These are phyloP conservation scores for Lithophane ornitopus DNA, from an alignment of 2,888 invertebrate genomes.

Conservation along the genomic window DNA sequence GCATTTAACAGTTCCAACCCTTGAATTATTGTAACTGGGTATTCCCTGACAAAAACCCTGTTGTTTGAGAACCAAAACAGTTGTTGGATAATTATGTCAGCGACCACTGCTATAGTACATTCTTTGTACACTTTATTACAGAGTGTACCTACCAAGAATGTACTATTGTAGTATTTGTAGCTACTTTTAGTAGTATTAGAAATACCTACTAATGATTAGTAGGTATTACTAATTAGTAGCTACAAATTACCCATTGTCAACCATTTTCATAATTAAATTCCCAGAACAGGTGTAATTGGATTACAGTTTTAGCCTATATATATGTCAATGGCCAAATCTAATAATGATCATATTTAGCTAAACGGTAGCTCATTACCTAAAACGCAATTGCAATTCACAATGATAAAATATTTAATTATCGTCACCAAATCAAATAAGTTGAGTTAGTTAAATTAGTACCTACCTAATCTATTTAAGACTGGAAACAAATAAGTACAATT, in stretches of 20 bases:
- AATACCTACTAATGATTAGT: not conserved
- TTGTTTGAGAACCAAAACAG: constrained; percentile 4
- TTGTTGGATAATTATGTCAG: not conserved
- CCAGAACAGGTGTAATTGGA: not conserved
- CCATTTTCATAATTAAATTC: not conserved
- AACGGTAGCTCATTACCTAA: too few species aligned
- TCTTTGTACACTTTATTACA: not conserved
- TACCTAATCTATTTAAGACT: constrained; percentile 11
- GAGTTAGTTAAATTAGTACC: not conserved
- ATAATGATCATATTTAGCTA: not conserved
- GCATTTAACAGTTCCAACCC: constrained; percentile 19
- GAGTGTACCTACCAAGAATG: too few species aligned
- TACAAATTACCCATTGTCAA: not conserved
- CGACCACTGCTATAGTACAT: not conserved
- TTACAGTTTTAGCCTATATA: not conserved
- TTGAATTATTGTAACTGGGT: not conserved
- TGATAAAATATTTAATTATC: not conserved
- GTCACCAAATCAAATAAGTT: not conserved
- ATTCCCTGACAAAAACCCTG: constrained; percentile 10
- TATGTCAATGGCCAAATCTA: too few species aligned
- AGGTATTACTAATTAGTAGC: not conserved
- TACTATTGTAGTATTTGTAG: too few species aligned
- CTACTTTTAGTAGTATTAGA: too few species aligned
- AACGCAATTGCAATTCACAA: not conserved
- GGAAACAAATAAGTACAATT: not conserved